Evolutionary conservation across 2,888 invertebrate genomes (phyloP).

Genomic region (Agrochola circellaris): DNA sequence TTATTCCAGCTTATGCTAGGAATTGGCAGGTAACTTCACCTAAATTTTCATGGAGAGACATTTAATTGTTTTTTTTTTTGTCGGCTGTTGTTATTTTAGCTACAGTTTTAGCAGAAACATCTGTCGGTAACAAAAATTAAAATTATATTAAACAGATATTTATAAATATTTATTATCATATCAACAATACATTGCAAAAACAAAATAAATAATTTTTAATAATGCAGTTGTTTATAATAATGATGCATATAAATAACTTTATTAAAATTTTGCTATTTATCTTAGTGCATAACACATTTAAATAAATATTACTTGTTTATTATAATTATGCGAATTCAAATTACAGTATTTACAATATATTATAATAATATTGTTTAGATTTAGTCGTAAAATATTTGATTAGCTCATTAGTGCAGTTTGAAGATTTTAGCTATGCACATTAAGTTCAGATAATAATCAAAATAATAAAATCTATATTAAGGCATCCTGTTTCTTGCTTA

Average conservation of each 20-base stretch:
- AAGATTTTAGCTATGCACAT: slow-evolving; percentile 21
- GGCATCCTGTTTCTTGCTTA: slow-evolving; percentile 1
- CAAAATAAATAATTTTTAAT: slow-evolving; percentile 32
- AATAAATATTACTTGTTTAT: slow-evolving; percentile 33
- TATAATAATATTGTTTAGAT: slow-evolving; percentile 22
- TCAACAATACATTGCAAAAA: slow-evolving; percentile 20
- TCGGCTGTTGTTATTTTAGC: neutral
- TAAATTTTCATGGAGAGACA: neutral
- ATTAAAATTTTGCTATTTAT: slow-evolving; percentile 43
- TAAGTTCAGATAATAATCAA: slow-evolving; percentile 14
- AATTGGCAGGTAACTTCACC: neutral
- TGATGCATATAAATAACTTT: slow-evolving; percentile 18
- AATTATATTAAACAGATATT: slow-evolving; percentile 10
- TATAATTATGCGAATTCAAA: slow-evolving; percentile 45
- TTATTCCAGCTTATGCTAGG: neutral
- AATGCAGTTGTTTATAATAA: slow-evolving; percentile 33
- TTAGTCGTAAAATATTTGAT: slow-evolving; percentile 42
- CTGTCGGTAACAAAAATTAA: neutral
- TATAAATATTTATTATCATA: slow-evolving; percentile 9
- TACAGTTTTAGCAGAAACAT: neutral
- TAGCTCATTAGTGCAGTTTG: slow-evolving; percentile 26
- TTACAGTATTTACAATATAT: slow-evolving; percentile 42
- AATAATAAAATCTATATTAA: slow-evolving; percentile 18
- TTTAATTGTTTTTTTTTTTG: too few relatives aligned
- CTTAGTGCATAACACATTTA: slow-evolving; percentile 33